Conservation (phyloP, 1,140 invertebrate genomes). For the Galleria mellonella region DNA sequence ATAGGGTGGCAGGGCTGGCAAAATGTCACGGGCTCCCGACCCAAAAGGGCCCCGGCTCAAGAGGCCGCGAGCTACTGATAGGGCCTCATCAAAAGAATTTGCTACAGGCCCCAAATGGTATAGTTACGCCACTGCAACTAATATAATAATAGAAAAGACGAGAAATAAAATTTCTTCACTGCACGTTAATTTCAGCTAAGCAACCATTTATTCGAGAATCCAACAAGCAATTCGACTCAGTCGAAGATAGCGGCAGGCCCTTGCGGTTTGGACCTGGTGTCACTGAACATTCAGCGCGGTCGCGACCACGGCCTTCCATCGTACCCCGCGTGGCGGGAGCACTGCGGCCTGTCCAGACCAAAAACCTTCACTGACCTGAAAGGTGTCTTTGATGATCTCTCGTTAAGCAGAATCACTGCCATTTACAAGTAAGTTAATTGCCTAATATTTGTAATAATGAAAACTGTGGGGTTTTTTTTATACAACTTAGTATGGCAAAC, state of each 20-base stretch:
- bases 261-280: conserved; percentile 88
- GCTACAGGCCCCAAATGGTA: no score
- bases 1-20: no score
- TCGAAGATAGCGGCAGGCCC: conserved; percentile 27
- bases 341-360: conserved; percentile 82
- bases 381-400: conserved; percentile 76
- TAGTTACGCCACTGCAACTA: no score
- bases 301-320: conserved; percentile 91
- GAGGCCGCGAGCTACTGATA: no score
- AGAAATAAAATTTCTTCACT: no score
- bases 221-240: conserved; percentile 2
- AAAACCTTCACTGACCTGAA: conserved; percentile 84
- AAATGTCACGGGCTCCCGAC: no score
- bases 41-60: no score
- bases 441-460: no score
- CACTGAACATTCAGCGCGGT: conserved; percentile 90
- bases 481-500: no score
- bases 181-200: conserved; percentile 75
- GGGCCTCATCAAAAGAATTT: no score
- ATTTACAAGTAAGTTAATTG: conserved; percentile 76
- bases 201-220: conserved; percentile 82
- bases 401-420: conserved; percentile 76
- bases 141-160: no score
- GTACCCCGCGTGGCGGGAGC: conserved; percentile 84
- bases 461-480: no score